These are phyloP conservation scores for Maccullochella peelii DNA, from an alignment of 2,113 vertebrate genomes.

Conservation along the genomic window DNA sequence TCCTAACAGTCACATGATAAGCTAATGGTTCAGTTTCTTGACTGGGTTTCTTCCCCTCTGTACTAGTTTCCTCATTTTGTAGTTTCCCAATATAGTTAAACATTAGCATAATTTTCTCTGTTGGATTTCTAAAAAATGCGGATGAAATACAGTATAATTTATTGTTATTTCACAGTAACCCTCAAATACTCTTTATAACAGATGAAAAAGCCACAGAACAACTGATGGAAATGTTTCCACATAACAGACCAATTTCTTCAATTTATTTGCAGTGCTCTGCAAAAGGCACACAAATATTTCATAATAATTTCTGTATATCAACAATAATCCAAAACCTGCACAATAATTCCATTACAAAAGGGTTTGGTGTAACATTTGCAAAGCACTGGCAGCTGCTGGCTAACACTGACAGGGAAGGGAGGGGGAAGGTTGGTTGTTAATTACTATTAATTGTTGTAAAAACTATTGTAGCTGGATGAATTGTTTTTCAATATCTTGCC, in stretches of 20 bases:
- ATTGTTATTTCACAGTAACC: not conserved
- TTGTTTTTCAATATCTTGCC: not conserved
- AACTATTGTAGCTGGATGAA: slow-evolving; percentile 16
- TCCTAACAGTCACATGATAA: slow-evolving; percentile 38
- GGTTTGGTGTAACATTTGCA: not conserved
- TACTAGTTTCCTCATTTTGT: not conserved
- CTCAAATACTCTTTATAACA: not conserved
- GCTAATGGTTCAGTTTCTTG: slow-evolving; percentile 20
- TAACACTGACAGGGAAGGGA: slow-evolving; percentile 2
- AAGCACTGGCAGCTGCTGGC: not conserved
- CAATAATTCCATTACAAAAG: not conserved
- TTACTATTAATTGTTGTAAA: too few species aligned
- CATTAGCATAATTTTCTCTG: not conserved
- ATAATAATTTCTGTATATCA: not conserved
- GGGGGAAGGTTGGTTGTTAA: not conserved
- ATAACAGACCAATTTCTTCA: slow-evolving; percentile 4
- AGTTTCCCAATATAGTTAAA: not conserved
- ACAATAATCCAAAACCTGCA: slow-evolving; percentile 29
- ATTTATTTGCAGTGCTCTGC: not conserved
- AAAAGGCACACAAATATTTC: slow-evolving; percentile 20
- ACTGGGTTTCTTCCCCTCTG: not conserved
- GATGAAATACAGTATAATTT: not conserved
- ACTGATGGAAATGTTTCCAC: not conserved
- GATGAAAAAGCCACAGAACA: not conserved
- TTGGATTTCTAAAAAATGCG: not conserved